Conservation (phyloP, 2,113 vertebrate species). For the Psammodynastes pulverulentus region DNA sequence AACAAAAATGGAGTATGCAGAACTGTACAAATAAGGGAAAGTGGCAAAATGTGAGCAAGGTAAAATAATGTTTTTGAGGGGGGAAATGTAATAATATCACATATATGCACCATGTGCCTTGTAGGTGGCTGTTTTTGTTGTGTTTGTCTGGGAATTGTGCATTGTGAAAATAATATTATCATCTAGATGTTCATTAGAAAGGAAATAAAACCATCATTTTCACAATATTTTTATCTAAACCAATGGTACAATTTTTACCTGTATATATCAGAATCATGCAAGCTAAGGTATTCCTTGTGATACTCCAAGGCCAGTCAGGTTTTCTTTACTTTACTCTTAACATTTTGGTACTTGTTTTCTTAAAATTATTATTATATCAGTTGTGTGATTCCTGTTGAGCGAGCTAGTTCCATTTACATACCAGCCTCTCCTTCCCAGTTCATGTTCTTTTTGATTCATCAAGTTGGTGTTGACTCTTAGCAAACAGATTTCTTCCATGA, state of each 20-base stretch:
- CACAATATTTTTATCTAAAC: not conserved
- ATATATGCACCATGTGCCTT: not conserved
- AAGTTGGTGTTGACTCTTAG: no score
- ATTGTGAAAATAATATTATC: not conserved
- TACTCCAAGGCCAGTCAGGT: not conserved
- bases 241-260: not conserved
- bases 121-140: not conserved
- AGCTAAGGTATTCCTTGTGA: not conserved
- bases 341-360: not conserved
- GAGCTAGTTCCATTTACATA: no score
- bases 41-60: not conserved
- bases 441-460: no score
- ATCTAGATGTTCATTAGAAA: not conserved
- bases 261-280: not conserved
- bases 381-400: no score
- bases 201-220: not conserved
- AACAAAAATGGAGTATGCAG: not conserved
- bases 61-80: not conserved
- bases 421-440: no score
- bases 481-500: no score
- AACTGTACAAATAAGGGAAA: not conserved
- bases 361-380: no score
- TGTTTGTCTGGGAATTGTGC: not conserved
- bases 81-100: not conserved
- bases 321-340: not conserved